phyloP scores from a whole-genome alignment of 2,888 invertebrate species.

The Leptodirus hochenwartii region DNA sequence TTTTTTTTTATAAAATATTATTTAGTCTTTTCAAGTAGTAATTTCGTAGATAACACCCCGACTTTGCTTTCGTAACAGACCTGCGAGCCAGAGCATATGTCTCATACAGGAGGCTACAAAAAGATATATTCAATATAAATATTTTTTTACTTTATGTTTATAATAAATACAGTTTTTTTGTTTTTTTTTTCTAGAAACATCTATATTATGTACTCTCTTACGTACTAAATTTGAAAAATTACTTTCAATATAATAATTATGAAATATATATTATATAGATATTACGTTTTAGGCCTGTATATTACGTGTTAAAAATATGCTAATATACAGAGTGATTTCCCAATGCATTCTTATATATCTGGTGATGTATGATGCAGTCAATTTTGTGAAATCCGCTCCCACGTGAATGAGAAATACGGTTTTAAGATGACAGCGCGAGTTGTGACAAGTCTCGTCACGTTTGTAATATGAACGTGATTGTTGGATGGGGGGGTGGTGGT shows the following conservation, averaged over 20 bases:
- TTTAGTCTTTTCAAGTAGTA: no score
- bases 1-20: no score
- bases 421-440: no score
- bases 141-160: slow-evolving; percentile 24
- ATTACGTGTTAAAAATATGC: slow-evolving; percentile 31
- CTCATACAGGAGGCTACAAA: slow-evolving; percentile 29
- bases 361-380: slow-evolving; percentile 24
- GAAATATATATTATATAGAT: slow-evolving; percentile 30
- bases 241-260: slow-evolving; percentile 26
- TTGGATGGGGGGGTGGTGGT: no score
- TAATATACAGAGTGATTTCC: slow-evolving; percentile 29
- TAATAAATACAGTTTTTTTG: slow-evolving; percentile 27
- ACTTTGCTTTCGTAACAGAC: no score
- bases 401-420: no score
- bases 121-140: slow-evolving; percentile 28
- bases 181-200: slow-evolving; percentile 27
- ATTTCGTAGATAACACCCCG: no score
- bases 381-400: slow-evolving; percentile 22
- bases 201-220: slow-evolving; percentile 23
- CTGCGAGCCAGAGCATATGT: slow-evolving; percentile 28
- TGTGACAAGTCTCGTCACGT: no score
- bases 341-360: no score
- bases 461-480: no score
- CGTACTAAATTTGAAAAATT: slow-evolving; percentile 26
- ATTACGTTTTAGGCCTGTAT: slow-evolving; percentile 31